Evolutionary conservation across 1,140 invertebrate species (phyloP).

Genomic region (Diorhabda elongata): DNA sequence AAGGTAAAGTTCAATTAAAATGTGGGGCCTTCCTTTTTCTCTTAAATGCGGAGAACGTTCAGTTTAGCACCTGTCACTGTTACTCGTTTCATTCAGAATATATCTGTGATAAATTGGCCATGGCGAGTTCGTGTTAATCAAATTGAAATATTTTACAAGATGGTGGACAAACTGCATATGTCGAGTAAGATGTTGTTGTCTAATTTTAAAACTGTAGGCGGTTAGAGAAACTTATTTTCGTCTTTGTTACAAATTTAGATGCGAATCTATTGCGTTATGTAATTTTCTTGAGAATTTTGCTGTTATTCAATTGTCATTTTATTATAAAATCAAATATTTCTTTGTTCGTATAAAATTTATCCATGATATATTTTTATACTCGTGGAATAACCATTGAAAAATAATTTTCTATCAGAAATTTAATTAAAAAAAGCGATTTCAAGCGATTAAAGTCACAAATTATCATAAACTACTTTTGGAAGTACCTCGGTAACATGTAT

Average conservation of each 20-base stretch:
- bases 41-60: not conserved
- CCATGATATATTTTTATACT: too few relatives aligned
- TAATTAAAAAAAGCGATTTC: too few relatives aligned
- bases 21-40: not conserved
- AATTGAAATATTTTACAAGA: not conserved
- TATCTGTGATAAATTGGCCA: not conserved
- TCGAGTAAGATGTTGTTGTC: not conserved
- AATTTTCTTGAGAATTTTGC: not conserved
- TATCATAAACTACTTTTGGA: too few relatives aligned
- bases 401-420: too few relatives aligned
- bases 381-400: too few relatives aligned
- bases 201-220: not conserved
- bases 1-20: not conserved
- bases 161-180: not conserved
- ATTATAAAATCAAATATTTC: too few relatives aligned
- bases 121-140: not conserved
- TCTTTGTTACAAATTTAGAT: not conserved
- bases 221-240: not conserved
- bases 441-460: too few relatives aligned
- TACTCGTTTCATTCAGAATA: not conserved
- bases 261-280: not conserved
- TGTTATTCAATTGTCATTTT: not conserved
- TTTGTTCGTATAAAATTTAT: too few relatives aligned
- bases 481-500: too few relatives aligned
- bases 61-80: constrained; percentile 1